Conservation (phyloP, 1,140 invertebrate genomes). For the Platorchestia sp. region DNA sequence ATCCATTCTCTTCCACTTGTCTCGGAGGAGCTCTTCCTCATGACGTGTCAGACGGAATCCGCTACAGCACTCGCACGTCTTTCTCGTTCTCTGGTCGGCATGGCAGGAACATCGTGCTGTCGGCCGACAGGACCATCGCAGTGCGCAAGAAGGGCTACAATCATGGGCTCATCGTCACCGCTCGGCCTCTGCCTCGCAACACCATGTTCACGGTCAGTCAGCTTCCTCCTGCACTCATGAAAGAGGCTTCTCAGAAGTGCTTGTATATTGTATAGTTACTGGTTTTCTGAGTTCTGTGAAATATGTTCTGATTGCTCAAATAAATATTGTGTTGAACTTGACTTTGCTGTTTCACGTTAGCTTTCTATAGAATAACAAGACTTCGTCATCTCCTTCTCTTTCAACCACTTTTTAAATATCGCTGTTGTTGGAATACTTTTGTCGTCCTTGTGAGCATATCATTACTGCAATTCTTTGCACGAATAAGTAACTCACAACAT, state of each 20-base stretch:
- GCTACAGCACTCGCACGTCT: slow-evolving; percentile 26
- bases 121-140: slow-evolving; percentile 75
- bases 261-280: background rate
- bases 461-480: background rate
- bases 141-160: slow-evolving; percentile 81
- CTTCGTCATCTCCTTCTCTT: background rate
- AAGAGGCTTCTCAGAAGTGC: background rate
- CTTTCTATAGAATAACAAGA: background rate
- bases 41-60: background rate
- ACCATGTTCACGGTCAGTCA: slow-evolving; percentile 75
- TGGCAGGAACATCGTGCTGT: slow-evolving; percentile 82
- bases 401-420: too few relatives aligned
- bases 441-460: background rate
- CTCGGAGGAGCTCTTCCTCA: background rate
- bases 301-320: too few relatives aligned
- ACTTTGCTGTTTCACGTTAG: too few relatives aligned
- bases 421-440: background rate
- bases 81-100: slow-evolving; percentile 73
- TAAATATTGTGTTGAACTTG: too few relatives aligned
- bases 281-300: background rate
- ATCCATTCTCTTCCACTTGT: background rate
- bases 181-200: slow-evolving; percentile 75
- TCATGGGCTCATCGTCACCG: slow-evolving; percentile 80
- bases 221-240: background rate
- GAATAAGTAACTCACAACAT: background rate